Base-by-base conservation (phyloP, 2,888 invertebrate species). In the Cataglyphis altisquamis region DNA sequence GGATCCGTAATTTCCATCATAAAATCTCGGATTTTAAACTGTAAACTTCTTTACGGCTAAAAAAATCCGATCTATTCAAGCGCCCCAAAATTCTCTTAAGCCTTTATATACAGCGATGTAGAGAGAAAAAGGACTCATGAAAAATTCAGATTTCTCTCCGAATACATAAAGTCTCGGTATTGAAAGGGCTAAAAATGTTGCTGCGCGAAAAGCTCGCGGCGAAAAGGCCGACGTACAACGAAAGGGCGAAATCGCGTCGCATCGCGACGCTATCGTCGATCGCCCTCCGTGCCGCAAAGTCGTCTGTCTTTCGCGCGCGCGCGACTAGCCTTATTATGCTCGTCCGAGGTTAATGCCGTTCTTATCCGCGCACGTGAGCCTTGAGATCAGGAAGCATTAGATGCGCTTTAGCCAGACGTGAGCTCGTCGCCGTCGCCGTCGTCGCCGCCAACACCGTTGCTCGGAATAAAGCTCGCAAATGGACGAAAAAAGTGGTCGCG, bases 381-480 rank as follows among this genome's bases (percentile, higher is more conserved):
- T 32, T 67, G 29, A 60, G 86, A 86, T 83, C 80, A 77, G 81
- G 81, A 74, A 74, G 81, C 81, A 81, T 81, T 81, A 81, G 75
- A 74, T 52, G 75, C 74, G 78, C 78, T 80, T 72, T 80, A 80
- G 21, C 78, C 78, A 80, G 36, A 80, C 66, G 45, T 36, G 52
- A 60, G 52, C 64, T 45, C 55, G 64, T 57, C 41, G 74, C 67
- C 55, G 70, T 29, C 64, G 64, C 64, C 36, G 55, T 15, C 52
- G 25, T 9, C 25, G 77, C 41, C 29, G 29, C 29, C 29, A 29
- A 29, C 29, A 29, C n/a, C 52, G 25, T 9, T 36, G 77, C 41
- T 60, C 52, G 80, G 80, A 87, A 82, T 86, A 84, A 86, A 85
- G 86, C 88, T 88, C 82, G 89, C 88, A 91, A 91, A 91, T 90